These are phyloP conservation scores for Thera britannica DNA, from an alignment of 2,888 invertebrate genomes.

Conservation along the genomic window DNA sequence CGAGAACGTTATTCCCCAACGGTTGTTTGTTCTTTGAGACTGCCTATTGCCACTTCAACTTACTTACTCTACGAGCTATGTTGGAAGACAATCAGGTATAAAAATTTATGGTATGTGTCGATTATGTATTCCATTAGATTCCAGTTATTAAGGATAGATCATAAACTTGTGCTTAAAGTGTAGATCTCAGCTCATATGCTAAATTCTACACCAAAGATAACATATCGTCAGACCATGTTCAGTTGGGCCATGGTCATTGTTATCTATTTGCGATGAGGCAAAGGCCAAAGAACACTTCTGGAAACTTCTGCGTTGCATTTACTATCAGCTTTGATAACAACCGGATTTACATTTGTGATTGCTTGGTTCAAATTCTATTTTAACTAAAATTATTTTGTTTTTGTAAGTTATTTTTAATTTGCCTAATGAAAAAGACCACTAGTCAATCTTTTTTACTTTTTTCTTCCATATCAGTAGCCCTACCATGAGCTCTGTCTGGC, in stretches of 20 bases:
- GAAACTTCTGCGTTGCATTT: constrained; percentile 13
- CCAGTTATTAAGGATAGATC: not conserved
- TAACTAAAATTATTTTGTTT: not conserved
- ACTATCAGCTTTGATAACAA: constrained; percentile 28
- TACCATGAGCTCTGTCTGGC: no score
- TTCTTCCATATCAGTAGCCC: no score
- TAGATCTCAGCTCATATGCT: not conserved
- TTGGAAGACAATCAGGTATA: no score
- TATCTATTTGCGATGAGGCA: constrained; percentile 28
- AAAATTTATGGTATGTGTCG: no score
- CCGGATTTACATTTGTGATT: constrained; percentile 16
- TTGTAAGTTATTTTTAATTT: not conserved
- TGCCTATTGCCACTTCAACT: no score
- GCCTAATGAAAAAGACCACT: no score
- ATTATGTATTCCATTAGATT: no score
- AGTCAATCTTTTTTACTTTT: no score
- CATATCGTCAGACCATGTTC: not conserved
- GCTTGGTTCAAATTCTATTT: not conserved
- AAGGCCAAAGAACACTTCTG: constrained; percentile 17
- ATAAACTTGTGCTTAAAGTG: not conserved
- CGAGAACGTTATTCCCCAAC: no score
- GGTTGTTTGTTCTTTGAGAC: no score
- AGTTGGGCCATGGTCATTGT: constrained; percentile 2
- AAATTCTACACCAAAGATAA: not conserved
- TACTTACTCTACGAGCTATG: no score